Evolutionary conservation across 2,113 vertebrate genomes (phyloP).

Genomic region (Ailuropoda melanoleuca): DNA sequence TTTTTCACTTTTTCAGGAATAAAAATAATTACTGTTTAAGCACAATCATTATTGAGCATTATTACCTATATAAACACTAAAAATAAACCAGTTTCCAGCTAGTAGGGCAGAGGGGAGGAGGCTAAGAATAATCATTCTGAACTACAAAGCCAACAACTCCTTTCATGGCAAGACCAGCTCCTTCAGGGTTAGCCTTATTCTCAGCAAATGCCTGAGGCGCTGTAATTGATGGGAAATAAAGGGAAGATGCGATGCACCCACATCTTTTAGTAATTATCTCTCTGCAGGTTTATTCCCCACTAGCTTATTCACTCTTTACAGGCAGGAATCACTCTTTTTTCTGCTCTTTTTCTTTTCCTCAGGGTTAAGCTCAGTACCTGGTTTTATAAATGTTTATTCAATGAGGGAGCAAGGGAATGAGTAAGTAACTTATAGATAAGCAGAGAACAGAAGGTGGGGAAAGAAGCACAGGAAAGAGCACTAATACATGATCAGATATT

Average conservation of each 20-base stretch:
- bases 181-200: background rate
- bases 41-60: background rate
- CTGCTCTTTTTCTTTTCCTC: background rate
- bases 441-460: background rate
- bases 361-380: slow-evolving; percentile 9
- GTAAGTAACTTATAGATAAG: slow-evolving; percentile 4
- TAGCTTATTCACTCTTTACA: background rate
- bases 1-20: background rate
- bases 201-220: background rate
- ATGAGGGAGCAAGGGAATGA: background rate
- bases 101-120: background rate
- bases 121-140: background rate
- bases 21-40: background rate
- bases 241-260: background rate
- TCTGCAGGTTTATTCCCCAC: background rate
- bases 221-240: background rate
- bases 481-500: background rate
- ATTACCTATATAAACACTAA: background rate
- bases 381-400: slow-evolving; percentile 28
- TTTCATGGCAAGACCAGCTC: background rate
- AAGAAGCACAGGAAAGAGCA: background rate
- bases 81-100: background rate
- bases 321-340: background rate
- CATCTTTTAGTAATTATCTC: background rate
- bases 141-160: background rate